Conservation (phyloP, 2,797 vertebrate species). For the Novumbra hubbsi region DNA sequence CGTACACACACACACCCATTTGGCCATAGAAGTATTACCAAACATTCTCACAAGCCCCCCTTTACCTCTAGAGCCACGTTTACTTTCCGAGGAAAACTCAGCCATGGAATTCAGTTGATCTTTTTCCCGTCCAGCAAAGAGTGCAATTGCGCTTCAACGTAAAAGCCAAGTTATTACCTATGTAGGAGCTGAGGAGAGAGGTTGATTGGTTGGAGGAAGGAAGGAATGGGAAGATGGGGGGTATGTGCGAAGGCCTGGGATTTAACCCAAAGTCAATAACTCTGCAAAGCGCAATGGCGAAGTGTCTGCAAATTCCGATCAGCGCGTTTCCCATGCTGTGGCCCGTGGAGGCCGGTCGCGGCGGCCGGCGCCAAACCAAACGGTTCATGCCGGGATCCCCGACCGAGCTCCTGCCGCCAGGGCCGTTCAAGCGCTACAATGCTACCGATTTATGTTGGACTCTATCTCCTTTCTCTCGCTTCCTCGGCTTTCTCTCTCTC, state of each 20-base stretch:
- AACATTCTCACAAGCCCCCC: too few species aligned
- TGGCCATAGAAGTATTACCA: too few species aligned
- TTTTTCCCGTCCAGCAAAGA: too few species aligned
- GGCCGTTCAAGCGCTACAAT: not conserved
- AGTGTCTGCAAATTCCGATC: conserved; percentile 61
- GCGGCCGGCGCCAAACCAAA: conserved; percentile 42
- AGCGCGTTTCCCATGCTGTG: conserved; percentile 55
- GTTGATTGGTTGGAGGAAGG: conserved; percentile 18
- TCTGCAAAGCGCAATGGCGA: conserved; percentile 64
- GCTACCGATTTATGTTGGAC: conserved; percentile 6
- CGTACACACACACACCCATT: not conserved
- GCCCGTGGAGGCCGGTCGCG: conserved; percentile 30
- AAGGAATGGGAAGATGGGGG: conserved; percentile 32
- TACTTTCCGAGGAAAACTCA: too few species aligned
- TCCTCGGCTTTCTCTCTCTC: not conserved
- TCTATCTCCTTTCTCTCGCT: not conserved
- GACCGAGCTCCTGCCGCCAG: not conserved
- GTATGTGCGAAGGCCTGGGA: conserved; percentile 53
- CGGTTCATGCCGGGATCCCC: conserved; percentile 40
- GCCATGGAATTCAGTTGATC: too few species aligned
- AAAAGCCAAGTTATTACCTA: too few species aligned
- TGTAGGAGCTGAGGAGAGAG: not conserved
- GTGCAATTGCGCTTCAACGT: too few species aligned
- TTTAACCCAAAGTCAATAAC: conserved; percentile 70
- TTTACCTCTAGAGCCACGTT: too few species aligned